Evolutionary conservation across 2,797 vertebrate genomes (phyloP), one percentile per base, ranked within the genome.

Genomic region (Crotalus adamanteus): DNA sequence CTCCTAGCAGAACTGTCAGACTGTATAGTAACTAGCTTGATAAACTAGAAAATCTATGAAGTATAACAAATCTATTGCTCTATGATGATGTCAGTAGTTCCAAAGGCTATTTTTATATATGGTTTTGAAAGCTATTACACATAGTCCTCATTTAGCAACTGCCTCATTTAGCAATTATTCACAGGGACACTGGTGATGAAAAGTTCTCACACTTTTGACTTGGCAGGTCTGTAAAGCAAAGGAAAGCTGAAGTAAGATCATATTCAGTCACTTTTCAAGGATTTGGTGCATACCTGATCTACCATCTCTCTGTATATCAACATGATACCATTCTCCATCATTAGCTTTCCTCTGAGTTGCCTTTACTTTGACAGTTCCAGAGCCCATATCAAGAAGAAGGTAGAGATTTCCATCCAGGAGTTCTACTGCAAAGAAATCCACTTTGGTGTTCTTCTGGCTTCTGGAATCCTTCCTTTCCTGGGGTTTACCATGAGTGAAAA

Each of bases 361-460:
- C 95, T 99, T 99, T 93, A 99, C 99, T 97, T 99, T 99, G 96
- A 99, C 99, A 37, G 99, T 99, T 85, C 99, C 99, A 14, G 99
- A 99, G 91, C 99, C 99, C 99, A 99, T 99, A 95, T 99, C 99
- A 95, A 99, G 97, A 93, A 99, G 97, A 91, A 99, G 97, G 93
- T 99, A 99, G 86, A 99, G 97, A 94, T 99, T 99, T 86, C 99
- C 99, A 65, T 99, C 99, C 28, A 99, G 97, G 87, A 99, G 98
- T 94, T 99, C 99, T 69, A 99, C 99, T 0, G 99, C 99, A 97
- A 99, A 99, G 96, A 99, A 99, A 96, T 99, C 99, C 95, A 99
- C 99, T 96, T 99, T 99, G 53, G 99, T 99, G 95, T 99, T 99
- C 97, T 99, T 99, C 95, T 99, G 99, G 96, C 99, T 99, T 91